phyloP scores from a whole-genome alignment of 2,113 vertebrate genomes.

The Patagioenas fasciata region DNA sequence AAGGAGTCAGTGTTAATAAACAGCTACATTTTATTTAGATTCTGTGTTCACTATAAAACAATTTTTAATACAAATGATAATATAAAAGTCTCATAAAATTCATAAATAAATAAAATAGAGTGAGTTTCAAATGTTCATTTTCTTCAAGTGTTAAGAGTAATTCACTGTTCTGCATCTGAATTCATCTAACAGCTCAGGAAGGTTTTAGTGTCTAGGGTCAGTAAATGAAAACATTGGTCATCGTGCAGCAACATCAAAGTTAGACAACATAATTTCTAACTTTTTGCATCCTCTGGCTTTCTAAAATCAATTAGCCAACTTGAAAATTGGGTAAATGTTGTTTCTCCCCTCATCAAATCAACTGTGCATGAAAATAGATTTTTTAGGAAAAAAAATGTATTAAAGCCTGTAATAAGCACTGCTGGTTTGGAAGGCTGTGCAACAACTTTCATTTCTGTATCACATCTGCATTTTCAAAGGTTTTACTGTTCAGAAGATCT shows the following conservation, averaged over 20 bases:
- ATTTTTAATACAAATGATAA: not conserved
- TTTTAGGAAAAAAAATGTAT: not conserved
- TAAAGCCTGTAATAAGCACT: not conserved
- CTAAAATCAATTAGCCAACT: not conserved
- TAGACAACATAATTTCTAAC: not conserved
- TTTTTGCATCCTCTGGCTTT: not conserved
- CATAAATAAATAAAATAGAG: not conserved
- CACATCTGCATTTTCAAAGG: not conserved
- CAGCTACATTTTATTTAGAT: not conserved
- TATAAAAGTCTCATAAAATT: not conserved
- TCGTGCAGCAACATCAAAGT: not conserved
- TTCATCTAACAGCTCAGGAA: not conserved
- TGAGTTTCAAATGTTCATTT: not conserved
- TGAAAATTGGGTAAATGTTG: not conserved
- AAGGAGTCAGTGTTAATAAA: not conserved
- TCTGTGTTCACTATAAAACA: not conserved
- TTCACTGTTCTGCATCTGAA: not conserved
- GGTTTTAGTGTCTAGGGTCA: not conserved
- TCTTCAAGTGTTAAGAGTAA: not conserved
- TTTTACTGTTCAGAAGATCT: not conserved
- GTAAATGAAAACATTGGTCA: not conserved
- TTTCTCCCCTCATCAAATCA: not conserved
- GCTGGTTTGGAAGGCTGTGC: not conserved
- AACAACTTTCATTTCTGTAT: not conserved
- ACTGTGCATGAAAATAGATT: not conserved